phyloP scores from a whole-genome alignment of 2,888 invertebrate species.

The Drosophila mimica region DNA sequence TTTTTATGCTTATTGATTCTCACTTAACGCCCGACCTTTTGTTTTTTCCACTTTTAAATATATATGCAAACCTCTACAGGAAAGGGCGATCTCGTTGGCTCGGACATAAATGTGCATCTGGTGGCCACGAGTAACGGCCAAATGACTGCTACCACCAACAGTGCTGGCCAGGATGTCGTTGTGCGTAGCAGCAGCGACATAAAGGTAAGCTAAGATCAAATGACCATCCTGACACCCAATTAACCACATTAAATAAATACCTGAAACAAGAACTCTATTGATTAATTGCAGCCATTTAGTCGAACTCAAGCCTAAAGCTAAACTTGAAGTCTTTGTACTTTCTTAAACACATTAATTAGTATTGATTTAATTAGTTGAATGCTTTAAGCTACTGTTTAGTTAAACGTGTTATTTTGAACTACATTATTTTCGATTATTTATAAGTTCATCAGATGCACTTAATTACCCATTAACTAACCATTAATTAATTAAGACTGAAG shows the following conservation, averaged over 20 bases:
- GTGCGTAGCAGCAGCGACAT: slow-evolving; percentile 98
- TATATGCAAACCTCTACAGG: slow-evolving; percentile 86
- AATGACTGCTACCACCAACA: slow-evolving; percentile 87
- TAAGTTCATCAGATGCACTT: background rate
- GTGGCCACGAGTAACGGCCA: slow-evolving; percentile 88
- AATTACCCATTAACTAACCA: background rate
- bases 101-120: slow-evolving; percentile 94
- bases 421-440: background rate
- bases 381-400: background rate
- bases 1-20: slow-evolving; percentile 80
- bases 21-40: slow-evolving; percentile 63
- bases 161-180: slow-evolving; percentile 89
- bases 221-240: slow-evolving; percentile 20
- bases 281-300: background rate
- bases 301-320: background rate
- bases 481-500: too few species aligned
- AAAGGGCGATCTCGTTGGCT: slow-evolving; percentile 97
- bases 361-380: background rate
- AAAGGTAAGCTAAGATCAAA: slow-evolving; percentile 86
- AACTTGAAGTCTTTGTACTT: background rate
- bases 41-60: slow-evolving; percentile 19
- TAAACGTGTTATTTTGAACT: background rate
- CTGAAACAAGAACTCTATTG: background rate
- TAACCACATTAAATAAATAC: background rate
- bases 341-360: background rate